Base-by-base conservation (phyloP, 2,113 vertebrate genomes). In the Psophia crepitans region DNA sequence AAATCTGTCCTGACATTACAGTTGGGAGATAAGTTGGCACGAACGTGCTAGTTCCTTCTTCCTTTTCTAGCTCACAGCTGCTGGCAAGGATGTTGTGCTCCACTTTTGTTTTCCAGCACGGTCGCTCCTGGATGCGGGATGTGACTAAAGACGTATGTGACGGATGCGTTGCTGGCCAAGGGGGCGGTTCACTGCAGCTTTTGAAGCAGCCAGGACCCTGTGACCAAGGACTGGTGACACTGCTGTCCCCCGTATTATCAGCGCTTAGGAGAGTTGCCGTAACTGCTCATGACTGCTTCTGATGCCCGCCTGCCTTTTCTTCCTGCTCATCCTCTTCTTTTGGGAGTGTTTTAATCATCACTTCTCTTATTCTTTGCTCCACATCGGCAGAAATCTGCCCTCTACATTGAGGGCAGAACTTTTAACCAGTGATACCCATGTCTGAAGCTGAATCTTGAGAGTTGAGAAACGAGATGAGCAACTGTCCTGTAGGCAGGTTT, bases 371-470 rank as follows among this genome's bases (percentile, higher is more conserved):
- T 48, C 46, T 58, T 54, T 60, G 53, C 77, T 87, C 54, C 74
- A 60, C 21, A 28, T 53, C 35, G 11, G 16, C 14, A 53, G 35
- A 80, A 69, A 16, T 18, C 10, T 19, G 1, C n/a, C 2, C 0
- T 2, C n/a, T n/a, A n/a, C n/a, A 11, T 14, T 51, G 69, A 53
- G 78, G 51, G 81, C 5, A 11, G 91, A 60, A 76, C 6, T 37
- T 5, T 18, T 41, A 49, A 56, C 18, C 7, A 6, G 60, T 5
- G 54, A 13, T 74, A 15, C 7, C 32, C 0, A 0, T 30, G 46
- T 53, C 19, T 41, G 84, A 75, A 71, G 46, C 24, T 46, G 56
- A 26, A 13, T 14, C 9, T 57, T 18, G 57, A 39, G 79, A 79
- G 75, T 7, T 26, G 66, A 44, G 46, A 30, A 27, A 2, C 8